A percentile compares a stretch with the other conserved stretches of the same genome.
These are phyloP conservation scores for Antheraea assamensis DNA, from an alignment of 2,888 invertebrate genomes.

Conservation along the genomic window DNA sequence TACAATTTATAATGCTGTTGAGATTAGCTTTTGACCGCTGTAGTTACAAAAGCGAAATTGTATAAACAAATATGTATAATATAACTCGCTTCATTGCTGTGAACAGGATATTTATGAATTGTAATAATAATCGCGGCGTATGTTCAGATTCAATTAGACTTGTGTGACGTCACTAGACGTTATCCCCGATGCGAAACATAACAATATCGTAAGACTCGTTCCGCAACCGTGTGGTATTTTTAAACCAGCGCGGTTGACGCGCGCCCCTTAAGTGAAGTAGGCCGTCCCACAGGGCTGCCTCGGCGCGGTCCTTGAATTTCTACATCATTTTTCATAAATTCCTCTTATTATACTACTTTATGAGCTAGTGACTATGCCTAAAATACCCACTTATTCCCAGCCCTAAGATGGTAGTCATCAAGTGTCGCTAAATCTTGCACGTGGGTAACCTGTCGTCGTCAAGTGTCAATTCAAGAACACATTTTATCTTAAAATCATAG, in stretches of 20 bases:
- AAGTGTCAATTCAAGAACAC: neutral
- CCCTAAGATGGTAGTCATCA: neutral
- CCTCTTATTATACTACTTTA: neutral
- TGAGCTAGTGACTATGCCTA: too few relatives aligned
- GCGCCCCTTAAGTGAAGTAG: slow-evolving; percentile 14
- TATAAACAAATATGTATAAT: neutral
- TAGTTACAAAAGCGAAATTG: slow-evolving; percentile 2
- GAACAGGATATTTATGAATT: slow-evolving; percentile 7
- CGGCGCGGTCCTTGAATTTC: neutral
- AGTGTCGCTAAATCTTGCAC: too few relatives aligned
- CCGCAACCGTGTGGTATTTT: slow-evolving; percentile 14
- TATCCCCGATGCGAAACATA: slow-evolving; percentile 13
- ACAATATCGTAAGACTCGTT: slow-evolving; percentile 14
- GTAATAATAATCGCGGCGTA: slow-evolving; percentile 10
- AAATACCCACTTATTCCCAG: neutral
- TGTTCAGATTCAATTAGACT: slow-evolving; percentile 6
- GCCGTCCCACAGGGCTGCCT: slow-evolving; percentile 4
- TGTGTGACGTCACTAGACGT: slow-evolving; percentile 11
- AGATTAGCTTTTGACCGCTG: neutral
- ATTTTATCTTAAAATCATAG: too few relatives aligned
- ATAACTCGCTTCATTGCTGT: neutral
- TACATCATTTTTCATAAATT: neutral
- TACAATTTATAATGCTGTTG: too few relatives aligned
- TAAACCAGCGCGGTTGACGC: slow-evolving; percentile 15
- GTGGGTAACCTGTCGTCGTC: neutral